Base-by-base conservation (phyloP, 1,140 invertebrate species). In the Brachionus koreanus region DNA sequence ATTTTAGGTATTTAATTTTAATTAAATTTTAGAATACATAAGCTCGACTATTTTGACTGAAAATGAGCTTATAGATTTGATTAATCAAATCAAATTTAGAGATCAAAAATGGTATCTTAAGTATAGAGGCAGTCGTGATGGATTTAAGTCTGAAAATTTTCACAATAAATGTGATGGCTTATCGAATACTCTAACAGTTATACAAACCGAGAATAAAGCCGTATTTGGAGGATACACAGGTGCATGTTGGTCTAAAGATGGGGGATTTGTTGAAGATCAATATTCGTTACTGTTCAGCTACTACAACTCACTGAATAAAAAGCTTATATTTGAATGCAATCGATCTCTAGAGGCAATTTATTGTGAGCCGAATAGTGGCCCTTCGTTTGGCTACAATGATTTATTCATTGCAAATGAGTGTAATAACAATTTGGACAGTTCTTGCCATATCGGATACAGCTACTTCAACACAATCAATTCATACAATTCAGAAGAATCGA, bases 151-250 rank as follows among this genome's bases (percentile, higher is more conserved):
- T 39, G 63, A 75, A 16, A 74, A 29, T 3, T 84, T 84, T 67
- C 84, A 84, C 39, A 29, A 69, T 7, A 75, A 83, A 25, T 84
- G 83, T 63, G 67, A 83, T 43, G 83, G 83, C 43, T 39, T 84
- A 16, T 82, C 83, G 2, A 83, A 83, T 35, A 84, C 84, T 12
- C 82, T 84, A 16, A 84, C 83, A 42, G 72, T 84, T 7, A 39
- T 82, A 29, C 81, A 83, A 52, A 84, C 83, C 29, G 74, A 79
- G 12, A 29, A 72, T 19, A 69, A 65, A 4, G 81, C 67, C 57
- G 67, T 84, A n/a, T 84, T 82, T 72, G 84, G 84, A 29, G 84
- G 84, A 10, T 84, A 83, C 42, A 83, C 81, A 7, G 12, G n/a
- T 19, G 25, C 75, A 5, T 42, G 29, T 23, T 84, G 84, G 84